Evolutionary conservation across 2,113 vertebrate genomes (phyloP).

Genomic region (Damaliscus lunatus): DNA sequence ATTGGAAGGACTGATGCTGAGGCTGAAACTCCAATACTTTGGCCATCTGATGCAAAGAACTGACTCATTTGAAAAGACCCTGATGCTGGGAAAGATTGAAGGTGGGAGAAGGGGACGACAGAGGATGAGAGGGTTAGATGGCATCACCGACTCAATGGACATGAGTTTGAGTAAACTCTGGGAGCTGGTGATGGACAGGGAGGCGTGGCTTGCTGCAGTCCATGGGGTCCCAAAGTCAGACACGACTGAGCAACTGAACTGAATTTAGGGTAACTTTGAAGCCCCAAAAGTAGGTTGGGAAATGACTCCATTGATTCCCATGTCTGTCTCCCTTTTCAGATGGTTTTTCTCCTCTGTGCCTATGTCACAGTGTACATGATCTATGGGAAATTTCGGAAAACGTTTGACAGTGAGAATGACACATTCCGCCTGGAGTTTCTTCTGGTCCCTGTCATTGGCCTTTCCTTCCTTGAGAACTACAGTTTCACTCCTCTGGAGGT

Average conservation of each 20-base stretch:
- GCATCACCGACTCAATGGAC: background rate
- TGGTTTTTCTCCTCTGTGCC: constrained; percentile 92
- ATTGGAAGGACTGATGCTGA: background rate
- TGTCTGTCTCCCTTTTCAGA: constrained; percentile 74
- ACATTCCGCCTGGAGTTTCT: constrained; percentile 96
- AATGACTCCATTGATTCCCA: background rate
- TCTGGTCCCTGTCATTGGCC: constrained; percentile 91
- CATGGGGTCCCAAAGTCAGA: background rate
- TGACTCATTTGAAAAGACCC: background rate
- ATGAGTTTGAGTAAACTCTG: background rate
- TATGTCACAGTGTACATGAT: constrained; percentile 94
- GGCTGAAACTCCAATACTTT: background rate
- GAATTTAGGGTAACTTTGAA: background rate
- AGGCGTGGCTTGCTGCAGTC: background rate
- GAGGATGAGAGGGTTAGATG: background rate
- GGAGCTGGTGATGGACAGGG: background rate
- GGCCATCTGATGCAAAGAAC: background rate
- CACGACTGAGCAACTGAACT: background rate
- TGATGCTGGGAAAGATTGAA: background rate
- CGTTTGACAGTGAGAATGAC: constrained; percentile 90
- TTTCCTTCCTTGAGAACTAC: constrained; percentile 96
- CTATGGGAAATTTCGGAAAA: constrained; percentile 90
- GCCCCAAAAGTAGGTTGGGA: background rate
- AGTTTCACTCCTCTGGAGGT: constrained; percentile 93
- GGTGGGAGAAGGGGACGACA: background rate